A percentile compares a stretch with the other conserved stretches of the same genome.
Evolutionary conservation across 2,888 invertebrate species (phyloP).

Genomic region (Nemotelus pantherinus): DNA sequence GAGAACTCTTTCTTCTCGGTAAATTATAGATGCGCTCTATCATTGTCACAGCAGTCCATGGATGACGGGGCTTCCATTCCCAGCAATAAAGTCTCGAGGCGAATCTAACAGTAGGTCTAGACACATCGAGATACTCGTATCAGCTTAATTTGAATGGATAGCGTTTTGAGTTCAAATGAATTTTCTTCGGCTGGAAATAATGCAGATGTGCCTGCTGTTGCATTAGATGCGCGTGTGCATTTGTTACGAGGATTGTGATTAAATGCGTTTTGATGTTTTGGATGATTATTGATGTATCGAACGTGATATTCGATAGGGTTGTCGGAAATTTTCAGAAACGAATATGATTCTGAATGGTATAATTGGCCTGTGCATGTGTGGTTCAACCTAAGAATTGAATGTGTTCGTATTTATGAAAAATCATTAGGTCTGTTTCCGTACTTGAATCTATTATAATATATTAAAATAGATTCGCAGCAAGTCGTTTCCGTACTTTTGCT

Average conservation of each 20-base stretch:
- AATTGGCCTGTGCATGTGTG: no score
- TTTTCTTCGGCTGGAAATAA: no score
- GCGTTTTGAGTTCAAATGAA: no score
- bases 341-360: not conserved
- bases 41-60: not conserved
- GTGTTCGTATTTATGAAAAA: no score
- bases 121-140: not conserved
- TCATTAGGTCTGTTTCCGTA: no score
- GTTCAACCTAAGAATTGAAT: no score
- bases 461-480: no score
- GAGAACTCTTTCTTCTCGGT: no score
- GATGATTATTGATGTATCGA: conserved; percentile 37
- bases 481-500: no score
- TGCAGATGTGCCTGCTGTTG: no score
- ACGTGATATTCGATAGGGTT: conserved; percentile 39
- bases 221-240: not conserved
- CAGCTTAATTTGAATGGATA: conserved; percentile 30
- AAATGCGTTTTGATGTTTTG: conserved; percentile 34
- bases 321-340: conserved; percentile 27
- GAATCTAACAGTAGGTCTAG: conserved; percentile 33
- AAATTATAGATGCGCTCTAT: no score
- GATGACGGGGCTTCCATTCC: conserved; percentile 3
- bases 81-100: not conserved
- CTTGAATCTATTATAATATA: no score
- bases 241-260: conserved; percentile 25